Percentiles rank a stretch among this genome's conserved stretches.
Evolutionary conservation across 2,888 invertebrate species (phyloP).

Genomic region (Phyto melanocephala): DNA sequence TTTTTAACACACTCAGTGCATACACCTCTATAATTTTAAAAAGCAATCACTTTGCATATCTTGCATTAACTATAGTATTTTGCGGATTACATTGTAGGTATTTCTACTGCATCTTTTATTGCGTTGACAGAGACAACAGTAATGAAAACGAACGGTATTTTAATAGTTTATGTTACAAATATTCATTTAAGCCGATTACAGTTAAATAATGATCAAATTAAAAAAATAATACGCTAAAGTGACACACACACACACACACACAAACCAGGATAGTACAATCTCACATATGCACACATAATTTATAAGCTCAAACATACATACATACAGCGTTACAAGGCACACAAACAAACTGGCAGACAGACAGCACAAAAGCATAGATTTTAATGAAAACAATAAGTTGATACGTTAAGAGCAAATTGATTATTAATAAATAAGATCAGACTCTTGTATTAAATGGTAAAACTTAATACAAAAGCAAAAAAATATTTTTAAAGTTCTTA

Average conservation of each 20-base stretch:
- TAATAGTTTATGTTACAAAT: not conserved
- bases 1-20: no score
- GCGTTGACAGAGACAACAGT: no score
- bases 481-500: no score
- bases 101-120: no score
- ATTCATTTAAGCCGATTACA: constrained; percentile 13
- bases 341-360: constrained; percentile 29
- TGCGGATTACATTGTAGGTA: no score
- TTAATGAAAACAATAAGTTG: not conserved
- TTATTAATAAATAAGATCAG: not conserved
- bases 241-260: not conserved
- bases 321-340: not conserved
- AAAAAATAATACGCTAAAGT: constrained; percentile 26
- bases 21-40: no score
- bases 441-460: not conserved
- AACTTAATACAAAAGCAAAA: constrained; percentile 10
- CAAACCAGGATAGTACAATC: not conserved
- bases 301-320: not conserved
- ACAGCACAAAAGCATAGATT: constrained; percentile 47
- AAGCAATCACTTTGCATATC: no score
- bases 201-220: not conserved
- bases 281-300: not conserved
- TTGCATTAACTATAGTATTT: no score
- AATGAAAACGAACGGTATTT: not conserved
- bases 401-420: not conserved